Evolutionary conservation across 2,888 invertebrate genomes (phyloP).

Genomic region (Anaspis maculata): DNA sequence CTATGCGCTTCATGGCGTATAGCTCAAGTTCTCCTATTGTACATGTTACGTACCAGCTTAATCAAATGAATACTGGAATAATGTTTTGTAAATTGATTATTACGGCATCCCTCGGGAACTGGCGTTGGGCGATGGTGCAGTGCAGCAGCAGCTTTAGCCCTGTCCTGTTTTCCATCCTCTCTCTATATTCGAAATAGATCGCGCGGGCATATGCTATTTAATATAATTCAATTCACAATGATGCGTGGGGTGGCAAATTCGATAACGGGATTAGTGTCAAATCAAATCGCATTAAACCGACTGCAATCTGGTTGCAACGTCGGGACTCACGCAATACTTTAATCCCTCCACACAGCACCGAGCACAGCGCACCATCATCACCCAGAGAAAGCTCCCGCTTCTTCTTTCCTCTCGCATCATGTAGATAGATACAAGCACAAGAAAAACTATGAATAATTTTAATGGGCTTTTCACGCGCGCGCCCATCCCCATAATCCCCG

Average conservation of each 20-base stretch:
- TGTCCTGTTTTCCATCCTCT: conserved; percentile 5
- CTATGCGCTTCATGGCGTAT: too few relatives aligned
- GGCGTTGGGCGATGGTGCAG: too few relatives aligned
- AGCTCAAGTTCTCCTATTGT: too few relatives aligned
- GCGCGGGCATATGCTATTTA: conserved; percentile 43
- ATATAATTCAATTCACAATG: conserved; percentile 43
- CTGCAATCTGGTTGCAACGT: conserved; percentile 38
- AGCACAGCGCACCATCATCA: too few relatives aligned
- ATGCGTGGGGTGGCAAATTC: conserved; percentile 44
- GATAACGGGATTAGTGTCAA: conserved; percentile 47
- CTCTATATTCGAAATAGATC: conserved; percentile 31
- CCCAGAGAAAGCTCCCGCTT: too few relatives aligned
- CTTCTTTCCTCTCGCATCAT: too few relatives aligned
- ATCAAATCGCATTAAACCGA: conserved; percentile 44
- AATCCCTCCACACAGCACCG: too few relatives aligned
- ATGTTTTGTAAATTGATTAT: conserved; percentile 9
- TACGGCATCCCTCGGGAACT: conserved; percentile 16
- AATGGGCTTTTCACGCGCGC: too few relatives aligned
- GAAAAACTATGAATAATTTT: too few relatives aligned
- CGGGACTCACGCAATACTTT: conserved; percentile 18
- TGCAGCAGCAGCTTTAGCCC: too few relatives aligned
- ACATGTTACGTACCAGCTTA: too few relatives aligned
- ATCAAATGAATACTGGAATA: conserved; percentile 1
- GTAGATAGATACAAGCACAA: too few relatives aligned
- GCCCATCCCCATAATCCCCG: neutral